Conservation (phyloP, 2,797 vertebrate genomes). For the Cottoperca gobio region DNA sequence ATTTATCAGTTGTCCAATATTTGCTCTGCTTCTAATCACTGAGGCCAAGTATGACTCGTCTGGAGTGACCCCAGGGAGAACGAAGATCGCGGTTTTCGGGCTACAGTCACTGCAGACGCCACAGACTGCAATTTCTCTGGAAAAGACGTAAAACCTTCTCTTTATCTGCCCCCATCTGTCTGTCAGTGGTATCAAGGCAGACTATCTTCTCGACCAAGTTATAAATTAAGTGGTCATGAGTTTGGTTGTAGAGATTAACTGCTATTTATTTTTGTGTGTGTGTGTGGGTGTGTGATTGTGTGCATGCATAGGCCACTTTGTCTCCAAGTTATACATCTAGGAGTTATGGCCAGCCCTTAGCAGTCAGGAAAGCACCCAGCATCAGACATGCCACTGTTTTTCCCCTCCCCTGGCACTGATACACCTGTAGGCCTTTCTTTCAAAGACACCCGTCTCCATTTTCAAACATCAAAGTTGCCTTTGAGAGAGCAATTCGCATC, state of each 20-base stretch:
- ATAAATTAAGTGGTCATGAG: conserved; percentile 64
- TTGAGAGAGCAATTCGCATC: conserved; percentile 80
- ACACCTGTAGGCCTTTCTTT: conserved; percentile 81
- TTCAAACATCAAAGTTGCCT: conserved; percentile 85
- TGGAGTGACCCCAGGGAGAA: conserved; percentile 54
- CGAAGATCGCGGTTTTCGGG: conserved; percentile 26
- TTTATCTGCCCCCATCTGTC: conserved; percentile 45
- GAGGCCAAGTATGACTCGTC: conserved; percentile 63
- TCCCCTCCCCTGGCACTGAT: conserved; percentile 73
- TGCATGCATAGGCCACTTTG: conserved; percentile 26
- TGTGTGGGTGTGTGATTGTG: background rate
- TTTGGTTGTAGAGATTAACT: conserved; percentile 36
- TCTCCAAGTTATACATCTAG: conserved; percentile 56
- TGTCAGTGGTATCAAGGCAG: conserved; percentile 20
- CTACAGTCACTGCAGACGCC: conserved; percentile 42
- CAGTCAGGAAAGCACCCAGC: conserved; percentile 74
- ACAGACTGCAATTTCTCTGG: conserved; percentile 34
- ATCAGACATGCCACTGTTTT: conserved; percentile 62
- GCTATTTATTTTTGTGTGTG: conserved; percentile 17
- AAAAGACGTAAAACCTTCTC: conserved; percentile 36
- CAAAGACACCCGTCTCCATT: conserved; percentile 82
- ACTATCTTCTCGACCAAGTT: conserved; percentile 32
- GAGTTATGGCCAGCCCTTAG: conserved; percentile 46
- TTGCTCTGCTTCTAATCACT: conserved; percentile 76
- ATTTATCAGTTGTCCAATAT: conserved; percentile 81